These are phyloP conservation scores for Rhinolophus sinicus DNA, from an alignment of 2,113 vertebrate genomes.

Conservation along the genomic window DNA sequence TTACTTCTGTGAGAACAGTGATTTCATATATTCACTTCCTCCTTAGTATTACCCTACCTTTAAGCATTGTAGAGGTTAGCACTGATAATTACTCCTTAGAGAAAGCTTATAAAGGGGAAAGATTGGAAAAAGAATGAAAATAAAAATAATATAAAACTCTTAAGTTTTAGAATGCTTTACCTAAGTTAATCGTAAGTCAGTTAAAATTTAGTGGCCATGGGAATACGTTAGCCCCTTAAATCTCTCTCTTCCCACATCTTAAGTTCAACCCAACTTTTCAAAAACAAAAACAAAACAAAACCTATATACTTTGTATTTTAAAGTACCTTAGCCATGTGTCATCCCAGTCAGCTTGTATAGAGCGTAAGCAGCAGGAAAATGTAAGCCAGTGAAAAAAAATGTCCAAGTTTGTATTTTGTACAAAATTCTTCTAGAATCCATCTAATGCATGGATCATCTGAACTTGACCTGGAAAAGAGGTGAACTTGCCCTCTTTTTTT, in stretches of 20 bases:
- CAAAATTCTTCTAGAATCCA: not conserved
- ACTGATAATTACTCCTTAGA: conserved; percentile 1
- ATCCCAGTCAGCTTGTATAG: not conserved
- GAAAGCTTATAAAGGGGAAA: not conserved
- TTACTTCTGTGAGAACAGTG: not conserved
- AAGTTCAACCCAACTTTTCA: not conserved
- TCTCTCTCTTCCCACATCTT: not conserved
- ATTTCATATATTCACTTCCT: conserved; percentile 1
- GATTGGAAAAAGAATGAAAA: conserved; percentile 24
- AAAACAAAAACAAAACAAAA: conserved; percentile 26
- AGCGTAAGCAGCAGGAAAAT: conserved; percentile 37
- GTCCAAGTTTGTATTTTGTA: not conserved
- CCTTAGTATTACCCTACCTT: not conserved
- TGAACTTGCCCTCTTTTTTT: not conserved
- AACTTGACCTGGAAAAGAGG: not conserved
- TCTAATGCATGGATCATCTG: not conserved
- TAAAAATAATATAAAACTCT: conserved; percentile 7
- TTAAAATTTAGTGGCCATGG: conserved; percentile 51
- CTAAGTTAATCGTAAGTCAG: conserved; percentile 46
- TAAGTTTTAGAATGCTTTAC: conserved; percentile 16
- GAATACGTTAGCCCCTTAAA: conserved; percentile 9
- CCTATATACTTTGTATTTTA: conserved; percentile 24
- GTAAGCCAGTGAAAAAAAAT: not conserved
- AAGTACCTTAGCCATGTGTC: not conserved
- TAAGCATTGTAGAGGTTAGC: not conserved